Evolutionary conservation across 2,888 invertebrate genomes (phyloP).

Genomic region (Drosophila ochracea): DNA sequence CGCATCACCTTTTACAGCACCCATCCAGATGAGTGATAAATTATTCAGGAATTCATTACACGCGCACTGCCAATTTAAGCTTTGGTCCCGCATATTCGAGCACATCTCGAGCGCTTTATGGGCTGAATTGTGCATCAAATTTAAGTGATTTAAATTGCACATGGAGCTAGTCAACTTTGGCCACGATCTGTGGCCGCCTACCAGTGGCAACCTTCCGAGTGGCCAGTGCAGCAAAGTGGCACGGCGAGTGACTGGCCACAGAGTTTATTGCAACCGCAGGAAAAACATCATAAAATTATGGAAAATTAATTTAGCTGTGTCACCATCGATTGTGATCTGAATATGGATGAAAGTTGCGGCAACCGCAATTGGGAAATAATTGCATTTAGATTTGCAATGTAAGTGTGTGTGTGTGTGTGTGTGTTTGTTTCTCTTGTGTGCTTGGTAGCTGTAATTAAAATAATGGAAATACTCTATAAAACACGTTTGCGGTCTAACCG

Average conservation of each 20-base stretch:
- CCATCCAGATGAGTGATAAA: constrained; percentile 55
- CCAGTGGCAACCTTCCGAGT: constrained; percentile 7
- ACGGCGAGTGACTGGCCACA: background rate
- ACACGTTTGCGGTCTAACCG: constrained; percentile 62
- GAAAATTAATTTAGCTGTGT: constrained; percentile 69
- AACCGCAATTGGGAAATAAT: constrained; percentile 79
- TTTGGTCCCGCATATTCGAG: constrained; percentile 12
- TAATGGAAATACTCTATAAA: constrained; percentile 67
- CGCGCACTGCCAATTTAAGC: constrained; percentile 52
- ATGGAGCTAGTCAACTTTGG: constrained; percentile 31
- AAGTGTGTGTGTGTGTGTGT: background rate
- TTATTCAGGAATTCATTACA: constrained; percentile 75
- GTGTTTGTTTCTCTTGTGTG: background rate
- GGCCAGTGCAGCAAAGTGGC: constrained; percentile 11
- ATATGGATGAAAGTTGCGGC: constrained; percentile 22
- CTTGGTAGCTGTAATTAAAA: constrained; percentile 74
- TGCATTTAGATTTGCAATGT: constrained; percentile 43
- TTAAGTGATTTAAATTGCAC: constrained; percentile 67
- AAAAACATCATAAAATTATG: constrained; percentile 66
- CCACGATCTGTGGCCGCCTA: constrained; percentile 17
- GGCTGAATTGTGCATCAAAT: constrained; percentile 34
- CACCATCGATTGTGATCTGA: constrained; percentile 20
- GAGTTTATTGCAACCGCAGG: constrained; percentile 45
- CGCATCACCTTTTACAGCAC: constrained; percentile 24
- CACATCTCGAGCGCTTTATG: constrained; percentile 13